Conservation (phyloP, 1,140 invertebrate genomes). For the Caenorhabditis briggsae region DNA sequence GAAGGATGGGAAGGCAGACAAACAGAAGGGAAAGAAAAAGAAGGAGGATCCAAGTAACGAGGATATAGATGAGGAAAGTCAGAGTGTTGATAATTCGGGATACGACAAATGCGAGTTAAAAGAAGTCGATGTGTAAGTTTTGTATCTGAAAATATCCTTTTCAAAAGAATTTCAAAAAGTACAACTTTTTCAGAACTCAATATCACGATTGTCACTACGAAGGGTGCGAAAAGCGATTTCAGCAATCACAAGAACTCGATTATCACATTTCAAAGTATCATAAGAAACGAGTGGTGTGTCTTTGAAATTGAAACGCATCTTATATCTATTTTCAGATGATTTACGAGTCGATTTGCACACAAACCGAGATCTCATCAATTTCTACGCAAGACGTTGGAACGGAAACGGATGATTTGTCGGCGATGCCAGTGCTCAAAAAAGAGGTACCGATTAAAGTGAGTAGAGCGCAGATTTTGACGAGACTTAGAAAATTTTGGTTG, state of each 20-base stretch:
- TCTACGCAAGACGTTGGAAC: not conserved
- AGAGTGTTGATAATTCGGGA: slow-evolving; percentile 1
- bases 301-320: not conserved
- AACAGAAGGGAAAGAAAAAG: slow-evolving; percentile 12
- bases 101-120: not conserved
- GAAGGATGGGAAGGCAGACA: slow-evolving; percentile 2
- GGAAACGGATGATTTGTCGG: not conserved
- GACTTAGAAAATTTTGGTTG: too few species aligned
- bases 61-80: slow-evolving; percentile 29
- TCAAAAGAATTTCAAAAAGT: not conserved
- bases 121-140: slow-evolving; percentile 32
- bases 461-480: not conserved
- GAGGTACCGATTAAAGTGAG: slow-evolving; percentile 43
- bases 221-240: slow-evolving; percentile 35
- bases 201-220: slow-evolving; percentile 33
- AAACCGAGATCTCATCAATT: slow-evolving; percentile 27
- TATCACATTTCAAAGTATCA: slow-evolving; percentile 23
- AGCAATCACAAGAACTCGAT: not conserved
- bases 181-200: not conserved
- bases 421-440: slow-evolving; percentile 38
- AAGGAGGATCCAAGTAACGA: slow-evolving; percentile 2
- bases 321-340: not conserved
- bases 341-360: slow-evolving; percentile 38
- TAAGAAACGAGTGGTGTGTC: slow-evolving; percentile 13
- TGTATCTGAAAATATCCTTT: not conserved